Conservation (phyloP, 1,140 invertebrate species). For the Hypsibius dujardini region DNA sequence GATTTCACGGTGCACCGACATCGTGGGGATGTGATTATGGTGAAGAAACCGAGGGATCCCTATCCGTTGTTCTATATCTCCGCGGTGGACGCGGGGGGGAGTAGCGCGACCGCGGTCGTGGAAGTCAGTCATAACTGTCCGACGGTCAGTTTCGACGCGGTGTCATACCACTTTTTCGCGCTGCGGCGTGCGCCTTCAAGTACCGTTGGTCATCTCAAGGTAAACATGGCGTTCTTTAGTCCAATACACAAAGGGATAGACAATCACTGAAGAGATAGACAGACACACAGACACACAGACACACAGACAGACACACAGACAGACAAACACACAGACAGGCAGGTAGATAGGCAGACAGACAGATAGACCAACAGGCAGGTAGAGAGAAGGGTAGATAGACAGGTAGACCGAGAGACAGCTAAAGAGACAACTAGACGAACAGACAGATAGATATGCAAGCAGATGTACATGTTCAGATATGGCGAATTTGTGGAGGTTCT, state of each 20-base stretch:
- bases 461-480: not conserved
- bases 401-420: no score
- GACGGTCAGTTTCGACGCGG: constrained; percentile 13
- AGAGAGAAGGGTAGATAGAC: no score
- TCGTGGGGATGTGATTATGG: not conserved
- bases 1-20: not conserved
- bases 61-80: not conserved
- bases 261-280: not conserved
- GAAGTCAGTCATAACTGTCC: constrained; percentile 4
- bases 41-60: not conserved
- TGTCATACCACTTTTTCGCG: constrained; percentile 13
- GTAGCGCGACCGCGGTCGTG: not conserved
- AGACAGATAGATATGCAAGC: no score
- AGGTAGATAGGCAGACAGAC: not conserved
- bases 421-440: no score
- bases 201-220: not conserved
- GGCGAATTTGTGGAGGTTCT: not conserved
- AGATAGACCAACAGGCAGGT: no score
- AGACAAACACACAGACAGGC: not conserved
- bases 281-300: not conserved
- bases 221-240: not conserved
- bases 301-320: no score
- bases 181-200: not conserved
- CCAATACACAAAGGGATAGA: no score
- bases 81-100: not conserved